Percentiles rank a stretch among this genome's conserved stretches.
Evolutionary conservation across 2,797 vertebrate genomes (phyloP).

Genomic region (Labeo calbasu): DNA sequence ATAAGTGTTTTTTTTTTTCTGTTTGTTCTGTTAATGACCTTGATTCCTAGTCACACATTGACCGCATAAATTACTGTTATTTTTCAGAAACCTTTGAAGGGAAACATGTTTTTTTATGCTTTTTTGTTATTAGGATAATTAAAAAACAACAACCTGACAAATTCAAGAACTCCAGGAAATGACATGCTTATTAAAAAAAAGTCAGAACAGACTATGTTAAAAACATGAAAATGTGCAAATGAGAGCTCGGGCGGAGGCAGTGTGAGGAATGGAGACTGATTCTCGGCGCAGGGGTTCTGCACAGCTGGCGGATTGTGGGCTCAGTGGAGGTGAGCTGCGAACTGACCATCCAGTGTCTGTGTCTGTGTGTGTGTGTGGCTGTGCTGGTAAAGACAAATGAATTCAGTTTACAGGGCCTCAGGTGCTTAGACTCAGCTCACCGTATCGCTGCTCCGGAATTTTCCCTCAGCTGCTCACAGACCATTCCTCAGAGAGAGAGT

Average conservation of each 20-base stretch:
- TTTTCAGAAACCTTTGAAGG: neutral
- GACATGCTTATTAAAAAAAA: neutral
- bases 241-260: neutral
- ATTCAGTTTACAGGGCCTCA: conserved; percentile 33
- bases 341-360: conserved; percentile 39
- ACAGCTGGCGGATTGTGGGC: conserved; percentile 21
- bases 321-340: conserved; percentile 27
- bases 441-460: conserved; percentile 17
- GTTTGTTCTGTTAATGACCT: neutral
- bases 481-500: conserved; percentile 29
- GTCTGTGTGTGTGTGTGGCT: neutral
- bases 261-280: neutral
- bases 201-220: neutral
- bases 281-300: neutral
- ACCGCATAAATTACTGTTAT: neutral
- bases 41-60: neutral
- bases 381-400: conserved; percentile 45
- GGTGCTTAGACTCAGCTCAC: conserved; percentile 33
- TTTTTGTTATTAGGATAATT: neutral
- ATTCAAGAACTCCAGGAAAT: neutral
- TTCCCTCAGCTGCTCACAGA: neutral
- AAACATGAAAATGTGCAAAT: neutral
- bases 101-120: neutral
- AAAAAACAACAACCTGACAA: neutral
- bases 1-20: neutral